Evolutionary conservation across 2,888 invertebrate species (phyloP).

Genomic region (Sympetrum striolatum): DNA sequence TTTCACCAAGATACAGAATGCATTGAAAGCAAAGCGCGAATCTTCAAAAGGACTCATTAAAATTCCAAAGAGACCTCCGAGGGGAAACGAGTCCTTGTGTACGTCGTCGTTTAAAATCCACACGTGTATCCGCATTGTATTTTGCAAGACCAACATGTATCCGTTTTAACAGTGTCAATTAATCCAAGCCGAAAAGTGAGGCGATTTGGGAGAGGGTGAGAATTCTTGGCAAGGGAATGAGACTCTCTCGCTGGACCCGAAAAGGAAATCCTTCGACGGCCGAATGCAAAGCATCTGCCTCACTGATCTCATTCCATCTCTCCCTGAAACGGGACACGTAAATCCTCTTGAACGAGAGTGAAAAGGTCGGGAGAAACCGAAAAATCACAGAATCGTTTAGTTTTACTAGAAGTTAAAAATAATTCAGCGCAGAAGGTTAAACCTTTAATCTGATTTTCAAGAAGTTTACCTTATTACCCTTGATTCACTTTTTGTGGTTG

Average conservation of each 20-base stretch:
- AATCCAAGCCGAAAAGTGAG: neutral
- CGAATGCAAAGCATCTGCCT: neutral
- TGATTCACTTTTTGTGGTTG: too few species aligned
- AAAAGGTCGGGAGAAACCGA: neutral
- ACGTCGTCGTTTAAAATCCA: neutral
- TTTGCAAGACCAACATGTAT: neutral
- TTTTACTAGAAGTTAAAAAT: too few species aligned
- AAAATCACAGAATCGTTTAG: neutral
- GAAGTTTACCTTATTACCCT: too few species aligned
- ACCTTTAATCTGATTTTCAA: too few species aligned
- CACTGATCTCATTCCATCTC: neutral
- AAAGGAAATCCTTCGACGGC: neutral
- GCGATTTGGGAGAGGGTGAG: neutral
- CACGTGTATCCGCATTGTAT: neutral
- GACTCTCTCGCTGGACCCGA: neutral
- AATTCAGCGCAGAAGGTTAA: too few species aligned
- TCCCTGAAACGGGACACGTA: neutral
- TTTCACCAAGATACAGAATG: neutral
- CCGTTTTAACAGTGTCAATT: neutral
- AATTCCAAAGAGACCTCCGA: neutral
- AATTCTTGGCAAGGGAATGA: neutral
- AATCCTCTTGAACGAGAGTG: neutral
- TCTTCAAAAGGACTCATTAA: neutral
- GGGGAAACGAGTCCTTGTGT: neutral
- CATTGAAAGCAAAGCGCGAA: neutral